Evolutionary conservation across 2,888 invertebrate species (phyloP).

Genomic region (Cephus nigrinus): DNA sequence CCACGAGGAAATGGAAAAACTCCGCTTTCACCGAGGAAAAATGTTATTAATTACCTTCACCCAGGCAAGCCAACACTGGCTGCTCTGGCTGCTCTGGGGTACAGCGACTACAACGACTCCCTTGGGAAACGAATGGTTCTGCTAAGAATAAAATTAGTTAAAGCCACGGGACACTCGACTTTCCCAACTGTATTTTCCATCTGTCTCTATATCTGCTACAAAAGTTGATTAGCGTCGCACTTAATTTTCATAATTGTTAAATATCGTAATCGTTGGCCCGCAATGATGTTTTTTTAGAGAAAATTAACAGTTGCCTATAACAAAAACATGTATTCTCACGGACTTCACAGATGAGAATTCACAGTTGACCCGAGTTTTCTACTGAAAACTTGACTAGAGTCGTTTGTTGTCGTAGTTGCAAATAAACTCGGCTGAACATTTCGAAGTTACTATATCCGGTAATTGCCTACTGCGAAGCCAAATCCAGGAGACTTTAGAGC

Average conservation of each 20-base stretch:
- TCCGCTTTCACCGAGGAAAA: conserved; percentile 6
- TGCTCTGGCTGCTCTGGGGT: background rate
- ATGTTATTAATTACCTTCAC: conserved; percentile 9
- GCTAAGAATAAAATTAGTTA: conserved; percentile 5
- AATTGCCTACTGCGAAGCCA: background rate
- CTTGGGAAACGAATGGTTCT: conserved; percentile 1
- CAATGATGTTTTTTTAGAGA: background rate
- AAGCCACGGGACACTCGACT: background rate
- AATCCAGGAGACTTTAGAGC: background rate
- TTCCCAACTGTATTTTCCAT: background rate
- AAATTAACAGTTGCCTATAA: background rate
- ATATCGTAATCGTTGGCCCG: background rate
- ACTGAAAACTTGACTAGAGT: background rate
- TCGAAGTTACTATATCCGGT: background rate
- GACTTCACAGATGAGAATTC: background rate
- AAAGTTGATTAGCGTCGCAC: background rate
- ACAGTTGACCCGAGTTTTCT: background rate
- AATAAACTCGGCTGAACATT: background rate
- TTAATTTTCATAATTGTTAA: background rate
- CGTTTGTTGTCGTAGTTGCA: background rate
- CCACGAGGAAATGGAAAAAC: background rate
- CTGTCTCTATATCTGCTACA: background rate
- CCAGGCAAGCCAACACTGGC: background rate
- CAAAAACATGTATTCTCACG: background rate
- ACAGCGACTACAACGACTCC: background rate